phyloP scores from a whole-genome alignment of 2,113 vertebrate genomes.

The Bufo bufo region DNA sequence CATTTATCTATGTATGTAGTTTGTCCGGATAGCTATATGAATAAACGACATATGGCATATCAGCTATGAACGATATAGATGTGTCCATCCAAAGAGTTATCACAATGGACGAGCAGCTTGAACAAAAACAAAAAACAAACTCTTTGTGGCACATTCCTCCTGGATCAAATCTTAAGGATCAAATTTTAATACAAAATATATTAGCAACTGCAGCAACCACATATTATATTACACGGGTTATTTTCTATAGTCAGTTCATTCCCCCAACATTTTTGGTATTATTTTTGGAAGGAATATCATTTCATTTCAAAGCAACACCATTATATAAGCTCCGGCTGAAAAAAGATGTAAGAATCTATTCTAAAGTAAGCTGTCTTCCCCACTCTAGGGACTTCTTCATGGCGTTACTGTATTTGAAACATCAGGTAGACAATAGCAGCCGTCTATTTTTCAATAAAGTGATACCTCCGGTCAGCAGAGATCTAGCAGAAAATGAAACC shows the following conservation, averaged over 20 bases:
- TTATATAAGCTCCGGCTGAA: not conserved
- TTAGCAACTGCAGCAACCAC: not conserved
- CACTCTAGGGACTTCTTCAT: conserved; percentile 33
- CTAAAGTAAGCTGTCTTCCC: not conserved
- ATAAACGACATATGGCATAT: no score
- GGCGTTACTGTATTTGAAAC: conserved; percentile 40
- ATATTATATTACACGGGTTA: not conserved
- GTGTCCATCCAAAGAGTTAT: not conserved
- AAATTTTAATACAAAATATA: not conserved
- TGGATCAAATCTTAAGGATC: not conserved
- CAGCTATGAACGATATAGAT: not conserved
- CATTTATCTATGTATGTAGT: no score
- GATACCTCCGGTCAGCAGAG: conserved; percentile 13
- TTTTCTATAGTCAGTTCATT: not conserved
- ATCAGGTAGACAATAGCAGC: conserved; percentile 35
- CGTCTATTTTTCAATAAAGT: conserved; percentile 45
- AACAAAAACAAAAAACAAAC: not conserved
- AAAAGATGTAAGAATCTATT: conserved; percentile 28
- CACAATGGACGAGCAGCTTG: not conserved
- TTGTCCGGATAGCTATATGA: no score
- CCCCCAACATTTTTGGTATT: not conserved
- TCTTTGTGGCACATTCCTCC: no score
- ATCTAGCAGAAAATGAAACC: conserved; percentile 5
- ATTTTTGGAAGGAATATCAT: not conserved
- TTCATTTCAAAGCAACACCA: not conserved